Percentiles rank a stretch among this genome's conserved stretches.
Evolutionary conservation across 2,113 vertebrate genomes (phyloP).

Genomic region (Chroicocephalus ridibundus): DNA sequence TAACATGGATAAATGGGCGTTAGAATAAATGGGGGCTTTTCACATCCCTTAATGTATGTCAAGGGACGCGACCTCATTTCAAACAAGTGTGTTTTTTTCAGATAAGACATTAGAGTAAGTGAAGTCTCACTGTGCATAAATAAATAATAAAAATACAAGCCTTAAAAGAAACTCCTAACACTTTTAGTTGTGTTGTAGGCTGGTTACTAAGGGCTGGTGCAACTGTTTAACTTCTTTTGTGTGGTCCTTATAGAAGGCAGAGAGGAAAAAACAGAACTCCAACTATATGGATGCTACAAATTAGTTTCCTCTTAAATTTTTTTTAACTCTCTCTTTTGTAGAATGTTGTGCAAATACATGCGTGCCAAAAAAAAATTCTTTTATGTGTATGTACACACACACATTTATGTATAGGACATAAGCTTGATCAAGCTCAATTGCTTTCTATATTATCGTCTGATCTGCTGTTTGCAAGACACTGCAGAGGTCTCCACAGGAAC

Average conservation of each 20-base stretch:
- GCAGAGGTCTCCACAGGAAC: not conserved
- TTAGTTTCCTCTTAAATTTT: not conserved
- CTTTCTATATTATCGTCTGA: not conserved
- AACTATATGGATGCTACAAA: not conserved
- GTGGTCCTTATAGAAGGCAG: not conserved
- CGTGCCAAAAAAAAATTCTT: not conserved
- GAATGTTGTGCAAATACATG: not conserved
- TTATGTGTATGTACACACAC: not conserved
- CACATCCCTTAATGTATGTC: conserved; percentile 21
- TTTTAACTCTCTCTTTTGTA: not conserved
- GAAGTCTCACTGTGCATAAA: conserved; percentile 1
- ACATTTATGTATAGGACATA: accelerated
- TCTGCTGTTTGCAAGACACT: not conserved
- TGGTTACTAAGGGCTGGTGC: not conserved
- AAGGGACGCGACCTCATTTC: conserved; percentile 48
- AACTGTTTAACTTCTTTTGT: not conserved
- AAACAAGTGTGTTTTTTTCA: not conserved
- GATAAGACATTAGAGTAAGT: conserved; percentile 14
- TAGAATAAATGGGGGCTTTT: conserved; percentile 7
- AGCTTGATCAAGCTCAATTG: accelerated
- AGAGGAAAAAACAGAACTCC: not conserved
- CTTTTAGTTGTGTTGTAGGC: not conserved
- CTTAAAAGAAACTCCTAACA: not conserved
- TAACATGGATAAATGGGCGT: not conserved
- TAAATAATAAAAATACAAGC: conserved; percentile 30